phyloP scores from a whole-genome alignment of 1,140 invertebrate genomes.

The Galleria mellonella region DNA sequence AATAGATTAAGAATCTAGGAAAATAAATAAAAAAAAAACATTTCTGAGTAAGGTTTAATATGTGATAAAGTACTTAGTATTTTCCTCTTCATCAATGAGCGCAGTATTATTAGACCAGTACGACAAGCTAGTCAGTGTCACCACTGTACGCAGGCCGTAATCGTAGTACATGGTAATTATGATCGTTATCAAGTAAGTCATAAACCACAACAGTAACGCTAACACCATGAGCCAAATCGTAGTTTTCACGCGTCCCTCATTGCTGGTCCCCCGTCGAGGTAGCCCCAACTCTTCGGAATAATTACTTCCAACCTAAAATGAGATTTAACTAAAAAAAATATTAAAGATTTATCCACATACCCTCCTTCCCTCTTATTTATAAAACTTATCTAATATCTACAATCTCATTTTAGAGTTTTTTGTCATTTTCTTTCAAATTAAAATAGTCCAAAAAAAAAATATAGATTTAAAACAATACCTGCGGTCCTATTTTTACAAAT shows the following conservation, averaged over 20 bases:
- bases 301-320: too few relatives aligned
- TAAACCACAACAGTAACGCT: constrained; percentile 29
- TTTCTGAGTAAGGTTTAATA: not conserved
- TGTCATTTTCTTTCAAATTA: too few relatives aligned
- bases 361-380: too few relatives aligned
- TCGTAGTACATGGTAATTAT: constrained; percentile 19
- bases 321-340: too few relatives aligned
- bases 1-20: too few relatives aligned
- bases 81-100: not conserved
- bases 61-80: not conserved
- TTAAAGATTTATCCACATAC: too few relatives aligned
- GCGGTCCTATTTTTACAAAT: too few relatives aligned
- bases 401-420: too few relatives aligned
- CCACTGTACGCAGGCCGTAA: constrained; percentile 9
- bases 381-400: too few relatives aligned
- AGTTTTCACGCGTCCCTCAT: constrained; percentile 18
- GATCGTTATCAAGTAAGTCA: constrained; percentile 27
- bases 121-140: not conserved
- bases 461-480: too few relatives aligned
- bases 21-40: too few relatives aligned
- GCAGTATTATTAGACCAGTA: not conserved
- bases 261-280: constrained; percentile 5
- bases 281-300: constrained; percentile 9
- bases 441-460: too few relatives aligned
- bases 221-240: constrained; percentile 24